Evolutionary conservation across 2,888 invertebrate species (phyloP).

Genomic region (Pseudanteris insignis): DNA sequence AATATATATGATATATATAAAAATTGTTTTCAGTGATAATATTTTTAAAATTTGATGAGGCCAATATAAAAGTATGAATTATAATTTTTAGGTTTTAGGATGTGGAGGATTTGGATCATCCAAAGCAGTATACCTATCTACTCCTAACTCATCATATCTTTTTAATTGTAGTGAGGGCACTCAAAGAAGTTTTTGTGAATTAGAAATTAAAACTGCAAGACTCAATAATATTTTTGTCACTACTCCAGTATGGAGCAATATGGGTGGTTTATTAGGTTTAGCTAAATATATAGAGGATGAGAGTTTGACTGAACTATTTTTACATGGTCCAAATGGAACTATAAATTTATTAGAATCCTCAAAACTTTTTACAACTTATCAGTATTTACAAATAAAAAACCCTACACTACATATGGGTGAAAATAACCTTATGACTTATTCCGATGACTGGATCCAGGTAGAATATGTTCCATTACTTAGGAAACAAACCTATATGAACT

Average conservation of each 20-base stretch:
- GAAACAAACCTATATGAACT: conserved; percentile 49
- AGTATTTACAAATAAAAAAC: conserved; percentile 75
- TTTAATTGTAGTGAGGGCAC: conserved; percentile 96
- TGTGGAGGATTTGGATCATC: conserved; percentile 82
- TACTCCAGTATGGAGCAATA: conserved; percentile 81
- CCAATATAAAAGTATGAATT: too few species aligned
- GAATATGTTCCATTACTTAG: conserved; percentile 77
- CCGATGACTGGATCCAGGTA: conserved; percentile 79
- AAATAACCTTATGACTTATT: conserved; percentile 71
- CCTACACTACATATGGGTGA: conserved; percentile 54
- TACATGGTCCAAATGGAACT: conserved; percentile 86
- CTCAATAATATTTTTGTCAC: conserved; percentile 81
- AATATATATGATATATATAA: too few species aligned
- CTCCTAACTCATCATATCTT: conserved; percentile 85
- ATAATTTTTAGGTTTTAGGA: conserved; percentile 82
- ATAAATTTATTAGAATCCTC: conserved; percentile 79
- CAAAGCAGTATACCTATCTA: conserved; percentile 79
- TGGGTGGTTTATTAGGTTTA: conserved; percentile 89
- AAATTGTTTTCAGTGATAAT: too few species aligned
- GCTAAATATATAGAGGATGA: conserved; percentile 87
- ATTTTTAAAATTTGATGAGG: not conserved
- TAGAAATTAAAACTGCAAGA: conserved; percentile 81
- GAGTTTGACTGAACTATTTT: conserved; percentile 78
- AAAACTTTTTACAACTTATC: conserved; percentile 78
- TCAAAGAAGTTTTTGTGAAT: conserved; percentile 86